Evolutionary conservation across 2,113 vertebrate genomes (phyloP).

Genomic region (Baryphthengus martii): DNA sequence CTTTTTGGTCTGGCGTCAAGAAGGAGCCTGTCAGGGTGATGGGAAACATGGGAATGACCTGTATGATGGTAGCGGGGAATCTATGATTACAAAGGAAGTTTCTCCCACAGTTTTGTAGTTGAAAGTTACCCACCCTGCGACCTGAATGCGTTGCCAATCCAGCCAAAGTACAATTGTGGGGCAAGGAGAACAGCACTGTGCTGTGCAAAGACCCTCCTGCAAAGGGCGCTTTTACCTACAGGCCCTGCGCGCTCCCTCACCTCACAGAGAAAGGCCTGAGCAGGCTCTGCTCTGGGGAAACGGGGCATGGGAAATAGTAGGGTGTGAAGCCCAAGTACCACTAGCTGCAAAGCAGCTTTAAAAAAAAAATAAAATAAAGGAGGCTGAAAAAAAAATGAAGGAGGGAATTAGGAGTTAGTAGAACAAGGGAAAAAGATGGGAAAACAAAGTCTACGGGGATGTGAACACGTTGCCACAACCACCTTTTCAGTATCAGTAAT

Average conservation of each 20-base stretch:
- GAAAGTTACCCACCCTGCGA: neutral
- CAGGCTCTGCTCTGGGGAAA: neutral
- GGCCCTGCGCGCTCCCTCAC: neutral
- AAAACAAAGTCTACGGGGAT: neutral
- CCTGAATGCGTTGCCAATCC: fast-evolving
- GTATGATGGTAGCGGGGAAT: neutral
- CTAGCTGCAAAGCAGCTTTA: neutral
- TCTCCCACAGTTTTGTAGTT: neutral
- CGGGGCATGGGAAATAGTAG: fast-evolving
- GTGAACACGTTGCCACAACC: neutral
- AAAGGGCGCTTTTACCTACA: fast-evolving
- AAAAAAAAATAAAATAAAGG: neutral
- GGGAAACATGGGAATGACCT: neutral
- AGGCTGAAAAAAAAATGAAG: neutral
- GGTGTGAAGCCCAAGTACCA: neutral
- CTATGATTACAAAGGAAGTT: neutral
- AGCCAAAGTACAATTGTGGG: neutral
- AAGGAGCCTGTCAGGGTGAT: neutral
- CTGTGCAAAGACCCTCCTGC: too few species aligned
- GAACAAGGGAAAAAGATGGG: neutral
- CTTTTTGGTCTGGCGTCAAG: neutral
- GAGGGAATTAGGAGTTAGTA: neutral
- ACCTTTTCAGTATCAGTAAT: neutral
- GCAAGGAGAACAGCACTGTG: neutral
- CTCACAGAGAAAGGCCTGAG: neutral